Conservation (phyloP, 2,888 invertebrate species). For the Mythimna albipuncta region DNA sequence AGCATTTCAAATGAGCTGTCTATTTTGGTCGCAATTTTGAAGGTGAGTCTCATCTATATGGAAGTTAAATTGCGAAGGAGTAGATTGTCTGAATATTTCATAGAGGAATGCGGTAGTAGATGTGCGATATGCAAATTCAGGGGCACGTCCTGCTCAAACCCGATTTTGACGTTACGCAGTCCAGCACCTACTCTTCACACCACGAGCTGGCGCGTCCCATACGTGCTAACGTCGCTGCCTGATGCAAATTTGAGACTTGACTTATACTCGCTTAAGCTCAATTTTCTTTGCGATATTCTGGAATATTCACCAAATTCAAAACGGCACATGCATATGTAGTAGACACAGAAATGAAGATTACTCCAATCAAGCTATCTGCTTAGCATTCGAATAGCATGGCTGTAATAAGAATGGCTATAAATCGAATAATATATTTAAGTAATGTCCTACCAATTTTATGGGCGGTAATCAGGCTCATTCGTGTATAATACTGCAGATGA, state of each 20-base stretch:
- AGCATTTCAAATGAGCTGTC: constrained; percentile 63
- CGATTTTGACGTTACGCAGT: constrained; percentile 76
- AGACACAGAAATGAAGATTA: constrained; percentile 68
- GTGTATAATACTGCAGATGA: constrained; percentile 38
- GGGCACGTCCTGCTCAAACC: constrained; percentile 75
- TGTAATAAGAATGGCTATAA: constrained; percentile 55
- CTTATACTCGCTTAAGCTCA: constrained; percentile 53
- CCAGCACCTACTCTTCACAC: constrained; percentile 73
- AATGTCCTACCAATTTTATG: constrained; percentile 41
- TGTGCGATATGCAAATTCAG: constrained; percentile 77
- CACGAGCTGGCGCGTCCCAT: constrained; percentile 69
- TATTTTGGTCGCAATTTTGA: constrained; percentile 61
- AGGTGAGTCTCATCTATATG: constrained; percentile 54
- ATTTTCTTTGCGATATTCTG: constrained; percentile 54
- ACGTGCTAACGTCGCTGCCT: constrained; percentile 51
- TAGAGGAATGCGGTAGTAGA: constrained; percentile 68
- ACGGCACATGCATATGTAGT: constrained; percentile 70
- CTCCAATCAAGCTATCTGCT: constrained; percentile 64
- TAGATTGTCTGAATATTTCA: constrained; percentile 77
- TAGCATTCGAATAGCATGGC: constrained; percentile 59
- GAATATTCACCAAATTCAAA: constrained; percentile 63
- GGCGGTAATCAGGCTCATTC: constrained; percentile 42
- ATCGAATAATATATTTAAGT: constrained; percentile 54
- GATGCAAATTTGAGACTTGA: constrained; percentile 55
- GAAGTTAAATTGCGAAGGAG: constrained; percentile 70